Percentiles rank a stretch among this genome's conserved stretches.
Conservation (phyloP, 2,797 vertebrate genomes). For the Champsocephalus esox region DNA sequence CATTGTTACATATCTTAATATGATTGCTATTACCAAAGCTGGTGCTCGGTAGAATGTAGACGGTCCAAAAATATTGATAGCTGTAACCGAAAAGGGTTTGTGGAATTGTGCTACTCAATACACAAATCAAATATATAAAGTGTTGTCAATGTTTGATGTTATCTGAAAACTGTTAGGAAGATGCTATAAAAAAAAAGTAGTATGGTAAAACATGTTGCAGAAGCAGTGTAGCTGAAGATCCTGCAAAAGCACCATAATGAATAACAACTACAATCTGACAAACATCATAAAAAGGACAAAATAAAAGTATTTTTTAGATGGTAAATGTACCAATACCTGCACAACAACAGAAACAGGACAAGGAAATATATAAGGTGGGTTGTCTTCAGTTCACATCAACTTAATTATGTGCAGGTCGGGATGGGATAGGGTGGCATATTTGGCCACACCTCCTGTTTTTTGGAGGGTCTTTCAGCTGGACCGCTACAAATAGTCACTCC, state of each 20-base stretch:
- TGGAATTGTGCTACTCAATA: too few relatives aligned
- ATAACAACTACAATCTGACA: not conserved
- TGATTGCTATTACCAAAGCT: too few relatives aligned
- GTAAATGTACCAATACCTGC: not conserved
- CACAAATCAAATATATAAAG: too few relatives aligned
- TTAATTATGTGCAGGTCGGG: not conserved
- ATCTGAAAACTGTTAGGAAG: too few relatives aligned
- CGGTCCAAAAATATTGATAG: too few relatives aligned
- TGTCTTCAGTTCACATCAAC: not conserved
- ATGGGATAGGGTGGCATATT: constrained; percentile 36
- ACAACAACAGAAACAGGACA: not conserved
- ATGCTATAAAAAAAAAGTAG: too few relatives aligned
- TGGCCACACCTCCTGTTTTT: constrained; percentile 67
- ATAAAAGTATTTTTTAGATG: not conserved
- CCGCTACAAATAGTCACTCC: constrained; percentile 49
- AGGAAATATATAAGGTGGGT: not conserved
- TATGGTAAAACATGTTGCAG: too few relatives aligned
- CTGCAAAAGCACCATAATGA: not conserved
- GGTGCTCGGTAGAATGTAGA: too few relatives aligned
- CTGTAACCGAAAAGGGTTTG: too few relatives aligned
- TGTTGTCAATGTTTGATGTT: too few relatives aligned
- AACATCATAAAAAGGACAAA: not conserved
- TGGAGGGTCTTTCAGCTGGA: constrained; percentile 9
- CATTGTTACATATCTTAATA: too few relatives aligned
- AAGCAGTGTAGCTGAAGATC: too few relatives aligned